Conservation (phyloP, 1,140 invertebrate genomes). For the Drosophila simulans region DNA sequence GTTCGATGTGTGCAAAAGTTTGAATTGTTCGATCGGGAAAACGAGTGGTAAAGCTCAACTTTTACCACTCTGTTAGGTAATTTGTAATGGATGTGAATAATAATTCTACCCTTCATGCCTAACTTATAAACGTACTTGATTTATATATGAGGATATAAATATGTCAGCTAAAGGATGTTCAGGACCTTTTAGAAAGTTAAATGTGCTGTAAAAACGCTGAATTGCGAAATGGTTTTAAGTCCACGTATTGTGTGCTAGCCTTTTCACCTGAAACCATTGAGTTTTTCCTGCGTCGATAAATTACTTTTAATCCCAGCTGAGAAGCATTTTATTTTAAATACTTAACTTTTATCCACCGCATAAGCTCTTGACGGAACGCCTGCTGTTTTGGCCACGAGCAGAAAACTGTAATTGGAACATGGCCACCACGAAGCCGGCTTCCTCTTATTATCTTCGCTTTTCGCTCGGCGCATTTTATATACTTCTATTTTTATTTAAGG, state of each 20-base stretch:
- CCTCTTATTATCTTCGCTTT: slow-evolving; percentile 42
- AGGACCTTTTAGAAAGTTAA: too few species aligned
- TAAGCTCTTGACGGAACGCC: slow-evolving; percentile 26
- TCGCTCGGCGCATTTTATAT: slow-evolving; percentile 24
- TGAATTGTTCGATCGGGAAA: slow-evolving; percentile 13
- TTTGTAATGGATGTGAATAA: not conserved
- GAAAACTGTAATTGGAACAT: slow-evolving; percentile 37
- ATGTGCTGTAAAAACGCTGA: too few species aligned
- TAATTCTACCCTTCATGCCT: too few species aligned
- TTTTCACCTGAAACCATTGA: not conserved
- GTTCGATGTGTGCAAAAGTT: slow-evolving; percentile 7
- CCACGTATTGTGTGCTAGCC: too few species aligned
- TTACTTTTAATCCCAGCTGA: slow-evolving; percentile 24
- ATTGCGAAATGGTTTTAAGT: too few species aligned
- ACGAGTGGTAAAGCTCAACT: slow-evolving; percentile 10
- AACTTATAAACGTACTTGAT: too few species aligned
- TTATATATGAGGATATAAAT: too few species aligned
- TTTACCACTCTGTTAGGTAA: not conserved
- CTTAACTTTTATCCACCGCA: slow-evolving; percentile 26
- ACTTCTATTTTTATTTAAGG: slow-evolving; percentile 19
- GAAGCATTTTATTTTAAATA: slow-evolving; percentile 26
- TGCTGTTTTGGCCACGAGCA: slow-evolving; percentile 29
- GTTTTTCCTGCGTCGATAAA: not conserved
- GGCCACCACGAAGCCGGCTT: slow-evolving; percentile 24
- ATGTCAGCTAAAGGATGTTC: too few species aligned